phyloP scores from a whole-genome alignment of 2,797 vertebrate species.

The Epinephelus awoara region DNA sequence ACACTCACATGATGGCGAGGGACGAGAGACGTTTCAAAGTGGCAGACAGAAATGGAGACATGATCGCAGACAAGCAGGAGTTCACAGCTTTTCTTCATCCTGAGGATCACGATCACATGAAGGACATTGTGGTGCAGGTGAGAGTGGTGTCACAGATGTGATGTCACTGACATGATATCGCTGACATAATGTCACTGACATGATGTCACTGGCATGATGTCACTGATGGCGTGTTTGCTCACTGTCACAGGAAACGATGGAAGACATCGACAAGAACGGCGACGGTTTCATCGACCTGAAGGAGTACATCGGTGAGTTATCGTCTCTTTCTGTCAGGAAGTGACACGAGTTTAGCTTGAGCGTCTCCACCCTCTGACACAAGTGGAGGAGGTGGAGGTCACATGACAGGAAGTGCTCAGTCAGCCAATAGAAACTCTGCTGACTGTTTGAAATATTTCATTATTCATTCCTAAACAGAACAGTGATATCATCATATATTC shows the following conservation, averaged over 20 bases:
- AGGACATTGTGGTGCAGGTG: conserved; percentile 93
- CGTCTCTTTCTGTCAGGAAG: background rate
- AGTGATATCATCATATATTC: no score
- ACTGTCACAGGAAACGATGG: conserved; percentile 91
- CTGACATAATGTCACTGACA: background rate
- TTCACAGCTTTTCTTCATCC: conserved; percentile 94
- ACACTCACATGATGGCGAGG: conserved; percentile 91
- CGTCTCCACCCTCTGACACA: no score
- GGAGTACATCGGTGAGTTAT: conserved; percentile 91
- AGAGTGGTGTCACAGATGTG: background rate
- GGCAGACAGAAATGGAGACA: conserved; percentile 89
- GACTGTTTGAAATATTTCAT: no score
- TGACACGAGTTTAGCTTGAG: background rate
- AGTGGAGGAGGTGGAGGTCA: no score
- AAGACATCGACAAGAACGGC: conserved; percentile 95
- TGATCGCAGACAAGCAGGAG: conserved; percentile 90
- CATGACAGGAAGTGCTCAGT: no score
- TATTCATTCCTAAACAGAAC: no score
- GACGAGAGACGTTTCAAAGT: conserved; percentile 93
- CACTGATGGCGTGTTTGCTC: background rate
- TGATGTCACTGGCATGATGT: background rate
- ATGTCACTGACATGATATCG: background rate
- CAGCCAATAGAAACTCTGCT: no score
- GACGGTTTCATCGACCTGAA: conserved; percentile 94
- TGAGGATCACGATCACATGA: conserved; percentile 94